phyloP scores from a whole-genome alignment of 2,113 vertebrate genomes.

The Hydrolagus affinis region DNA sequence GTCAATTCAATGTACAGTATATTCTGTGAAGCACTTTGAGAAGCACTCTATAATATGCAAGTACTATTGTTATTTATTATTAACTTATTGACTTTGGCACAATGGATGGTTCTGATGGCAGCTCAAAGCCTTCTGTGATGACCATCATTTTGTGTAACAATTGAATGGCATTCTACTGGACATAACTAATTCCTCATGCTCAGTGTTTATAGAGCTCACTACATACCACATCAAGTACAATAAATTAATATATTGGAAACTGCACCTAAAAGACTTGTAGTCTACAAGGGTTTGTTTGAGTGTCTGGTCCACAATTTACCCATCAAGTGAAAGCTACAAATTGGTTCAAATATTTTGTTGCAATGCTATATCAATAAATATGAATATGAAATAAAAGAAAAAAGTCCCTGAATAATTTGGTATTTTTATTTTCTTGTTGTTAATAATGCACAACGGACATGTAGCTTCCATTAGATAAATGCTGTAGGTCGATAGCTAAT shows the following conservation, averaged over 20 bases:
- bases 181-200: too few relatives aligned
- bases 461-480: neutral
- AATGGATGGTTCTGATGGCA: too few relatives aligned
- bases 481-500: neutral
- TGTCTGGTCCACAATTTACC: neutral
- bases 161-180: too few relatives aligned
- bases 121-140: too few relatives aligned
- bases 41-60: too few relatives aligned
- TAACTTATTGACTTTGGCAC: too few relatives aligned
- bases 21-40: too few relatives aligned
- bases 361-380: neutral
- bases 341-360: neutral
- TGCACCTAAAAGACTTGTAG: too few relatives aligned
- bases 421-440: neutral
- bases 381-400: neutral
- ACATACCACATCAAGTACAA: neutral
- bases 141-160: too few relatives aligned
- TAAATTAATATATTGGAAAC: neutral
- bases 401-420: neutral
- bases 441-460: neutral
- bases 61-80: too few relatives aligned
- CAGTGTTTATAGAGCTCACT: neutral
- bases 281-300: neutral
- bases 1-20: too few relatives aligned
- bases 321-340: constrained; percentile 5